Conservation (phyloP, 2,888 invertebrate species). For the Trachelus troglodyta region DNA sequence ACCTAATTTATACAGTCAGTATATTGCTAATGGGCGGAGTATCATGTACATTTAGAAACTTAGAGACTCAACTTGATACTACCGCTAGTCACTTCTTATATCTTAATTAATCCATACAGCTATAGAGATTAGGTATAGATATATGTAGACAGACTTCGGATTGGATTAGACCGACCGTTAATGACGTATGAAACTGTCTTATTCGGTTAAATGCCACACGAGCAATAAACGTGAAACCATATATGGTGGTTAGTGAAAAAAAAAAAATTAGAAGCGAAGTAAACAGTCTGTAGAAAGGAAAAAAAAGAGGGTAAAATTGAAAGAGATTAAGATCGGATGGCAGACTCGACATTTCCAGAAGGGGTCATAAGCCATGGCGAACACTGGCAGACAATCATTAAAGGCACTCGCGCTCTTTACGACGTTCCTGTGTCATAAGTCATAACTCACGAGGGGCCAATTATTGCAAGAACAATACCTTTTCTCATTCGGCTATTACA, state of each 20-base stretch:
- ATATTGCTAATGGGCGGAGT: no score
- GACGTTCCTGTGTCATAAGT: conserved; percentile 49
- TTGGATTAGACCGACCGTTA: neutral
- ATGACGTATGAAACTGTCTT: neutral
- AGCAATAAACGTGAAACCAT: neutral
- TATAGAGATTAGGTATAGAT: neutral
- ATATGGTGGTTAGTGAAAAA: neutral
- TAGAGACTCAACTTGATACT: no score
- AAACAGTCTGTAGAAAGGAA: neutral
- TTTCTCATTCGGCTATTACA: conserved; percentile 45
- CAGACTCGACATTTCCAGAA: neutral
- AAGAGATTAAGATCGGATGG: conserved; percentile 1
- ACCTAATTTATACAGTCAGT: no score
- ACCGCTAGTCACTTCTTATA: neutral
- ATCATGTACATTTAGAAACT: no score
- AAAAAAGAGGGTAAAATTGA: neutral
- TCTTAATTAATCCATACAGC: neutral
- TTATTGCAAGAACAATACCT: conserved; percentile 51
- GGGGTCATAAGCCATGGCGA: neutral
- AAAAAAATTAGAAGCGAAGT: neutral
- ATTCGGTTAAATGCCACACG: neutral
- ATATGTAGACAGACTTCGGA: neutral
- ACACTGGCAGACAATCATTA: conserved; percentile 37
- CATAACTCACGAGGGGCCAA: conserved; percentile 50
- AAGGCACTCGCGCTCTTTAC: conserved; percentile 45